Evolutionary conservation across 1,140 invertebrate species (phyloP), one percentile per base, ranked within the genome.

Genomic region (Aethina tumida): DNA sequence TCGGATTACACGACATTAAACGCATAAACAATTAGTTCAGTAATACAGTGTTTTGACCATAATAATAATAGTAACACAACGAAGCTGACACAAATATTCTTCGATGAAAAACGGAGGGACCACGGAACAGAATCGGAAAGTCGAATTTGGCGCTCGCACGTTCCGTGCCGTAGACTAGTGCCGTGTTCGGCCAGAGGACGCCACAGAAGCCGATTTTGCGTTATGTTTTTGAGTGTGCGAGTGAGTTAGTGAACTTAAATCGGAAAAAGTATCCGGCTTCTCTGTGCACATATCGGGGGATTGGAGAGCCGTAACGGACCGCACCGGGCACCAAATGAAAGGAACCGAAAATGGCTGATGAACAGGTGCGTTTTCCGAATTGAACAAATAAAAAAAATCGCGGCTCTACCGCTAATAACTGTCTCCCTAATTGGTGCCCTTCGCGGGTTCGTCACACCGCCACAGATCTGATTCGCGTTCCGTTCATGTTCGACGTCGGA

Each of bases 331-430:
- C 28, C 50, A 41, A 67, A 68, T 68, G 66, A 63, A 48, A 60
- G 56, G 52, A 51, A 56, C 50, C 53, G 58, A 68, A 70, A 70
- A 74, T 74, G 71, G 70, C 70, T 66, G 70, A 73, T 51, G 69
- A 73, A 66, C 70, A 73, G 69, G 71, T 73, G 62, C 67, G 63
- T 65, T 18, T 20, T 17, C 6, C 7, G 8, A 38, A 10, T 17
- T 15, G 18, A 13, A 21, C 18, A 32, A 31, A 24, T 19, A 35
- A 36, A 10, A 30, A 6, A 1, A 30, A 17, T 41, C 21, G 13
- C 28, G 30, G 24, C 13, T 20, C 15, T 14, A 26, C 15, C 25
- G 10, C 27, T 29, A 12, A 20, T 24, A 32, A 17, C 33, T 33
- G 16, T 21, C 18, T 16, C 29, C 14, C 4, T 5, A 5, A 13